Evolutionary conservation across 2,888 invertebrate species (phyloP), one percentile per base, ranked within the genome.

Genomic region (Anodontia alba): DNA sequence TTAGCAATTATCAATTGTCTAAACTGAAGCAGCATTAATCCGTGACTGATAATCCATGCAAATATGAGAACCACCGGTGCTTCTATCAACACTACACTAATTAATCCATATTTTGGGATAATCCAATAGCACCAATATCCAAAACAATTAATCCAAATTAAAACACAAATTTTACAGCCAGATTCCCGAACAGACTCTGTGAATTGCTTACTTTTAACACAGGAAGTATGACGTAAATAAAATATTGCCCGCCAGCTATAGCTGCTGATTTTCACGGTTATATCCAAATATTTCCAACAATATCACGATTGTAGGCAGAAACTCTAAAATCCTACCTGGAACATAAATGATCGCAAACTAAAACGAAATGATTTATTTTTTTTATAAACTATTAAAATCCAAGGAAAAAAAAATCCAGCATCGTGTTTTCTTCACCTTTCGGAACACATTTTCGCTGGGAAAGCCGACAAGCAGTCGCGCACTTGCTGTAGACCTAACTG

Each of bases 211-310:
- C 62, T 62, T 62, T 62, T 31, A 31, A 62, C 62, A 46, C 73
- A 78, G 68, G 67, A 78, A 73, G 43, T 67, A 69, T 78, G 78
- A 78, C 78, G 78, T 73, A 78, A 51, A 66, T 62, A n/a, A 62
- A 62, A 62, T 15, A 15, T 49, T 54, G 26, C 62, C 62, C 10
- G 62, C 62, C 33, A 62, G 62, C 17, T 33, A 17, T n/a, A 33
- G 62, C 31, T 62, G 62, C 7, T 31, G 15, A 33, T 17, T 62
- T 33, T 33, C 33, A 62, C 62, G n/a, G 29, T 33, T 62, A 12
- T 62, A 33, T 57, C 57, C 57, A 57, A 23, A 57, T n/a, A 57
- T 29, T 20, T 8, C 38, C 38, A 38, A 38, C 38, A 38, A 8
- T 38, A 38, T 38, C 38, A 38, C 12, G 12, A 38, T 38, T 8